These are phyloP conservation scores for Paramormyrops kingsleyae DNA, from an alignment of 2,113 vertebrate species.

Conservation along the genomic window DNA sequence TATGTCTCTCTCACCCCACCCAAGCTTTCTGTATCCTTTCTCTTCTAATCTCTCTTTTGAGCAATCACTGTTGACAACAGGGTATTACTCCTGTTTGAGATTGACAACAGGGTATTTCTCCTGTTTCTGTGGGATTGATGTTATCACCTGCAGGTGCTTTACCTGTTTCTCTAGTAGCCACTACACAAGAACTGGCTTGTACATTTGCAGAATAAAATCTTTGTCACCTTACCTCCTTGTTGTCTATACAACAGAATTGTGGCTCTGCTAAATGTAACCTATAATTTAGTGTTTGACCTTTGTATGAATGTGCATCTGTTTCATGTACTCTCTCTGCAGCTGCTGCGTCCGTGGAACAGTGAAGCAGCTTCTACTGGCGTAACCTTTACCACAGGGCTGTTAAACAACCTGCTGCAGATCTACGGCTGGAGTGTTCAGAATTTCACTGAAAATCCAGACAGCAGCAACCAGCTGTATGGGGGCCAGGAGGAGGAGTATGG, in stretches of 20 bases:
- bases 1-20: not conserved
- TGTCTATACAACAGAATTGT: not conserved
- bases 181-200: not conserved
- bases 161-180: not conserved
- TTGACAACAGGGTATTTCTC: not conserved
- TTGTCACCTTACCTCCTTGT: not conserved
- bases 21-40: not conserved
- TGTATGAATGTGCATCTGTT: not conserved
- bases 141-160: not conserved
- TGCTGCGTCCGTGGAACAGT: conserved; percentile 49
- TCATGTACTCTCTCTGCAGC: conserved; percentile 32
- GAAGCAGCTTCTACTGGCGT: conserved; percentile 44
- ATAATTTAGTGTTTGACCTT: not conserved
- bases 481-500: conserved; percentile 53
- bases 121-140: not conserved
- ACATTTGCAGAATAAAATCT: not conserved
- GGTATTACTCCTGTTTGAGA: not conserved
- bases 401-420: conserved; percentile 40
- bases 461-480: conserved; percentile 35
- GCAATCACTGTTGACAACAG: not conserved
- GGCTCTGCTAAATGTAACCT: not conserved
- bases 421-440: conserved; percentile 5
- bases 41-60: not conserved
- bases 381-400: conserved; percentile 36
- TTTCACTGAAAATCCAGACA: conserved; percentile 24